Percentiles rank a stretch among this genome's conserved stretches.
phyloP scores from a whole-genome alignment of 2,797 vertebrate species.

The Oreochromis grahami region DNA sequence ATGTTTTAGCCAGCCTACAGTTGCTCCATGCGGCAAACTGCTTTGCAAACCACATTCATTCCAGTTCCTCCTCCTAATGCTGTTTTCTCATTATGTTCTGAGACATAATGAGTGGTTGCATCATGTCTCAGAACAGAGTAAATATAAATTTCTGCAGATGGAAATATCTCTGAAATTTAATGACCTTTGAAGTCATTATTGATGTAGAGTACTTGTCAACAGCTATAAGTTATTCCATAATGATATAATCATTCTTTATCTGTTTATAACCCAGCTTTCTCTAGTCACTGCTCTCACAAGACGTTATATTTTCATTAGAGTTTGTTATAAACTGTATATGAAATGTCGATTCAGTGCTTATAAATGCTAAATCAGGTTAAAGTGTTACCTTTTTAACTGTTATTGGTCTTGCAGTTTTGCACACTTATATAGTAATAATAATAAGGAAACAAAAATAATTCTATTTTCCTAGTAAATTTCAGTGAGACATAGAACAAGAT shows the following conservation, averaged over 20 bases:
- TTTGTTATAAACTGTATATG: background rate
- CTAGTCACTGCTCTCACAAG: background rate
- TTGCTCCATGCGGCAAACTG: background rate
- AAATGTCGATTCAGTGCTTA: background rate
- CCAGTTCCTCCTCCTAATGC: background rate
- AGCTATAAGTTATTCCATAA: background rate
- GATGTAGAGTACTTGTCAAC: background rate
- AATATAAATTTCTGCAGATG: background rate
- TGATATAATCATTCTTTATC: background rate
- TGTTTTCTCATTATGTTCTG: background rate
- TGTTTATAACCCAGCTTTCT: background rate
- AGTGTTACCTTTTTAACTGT: conserved; percentile 2
- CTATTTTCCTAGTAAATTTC: conserved; percentile 59
- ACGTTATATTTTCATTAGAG: background rate
- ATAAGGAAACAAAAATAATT: conserved; percentile 33
- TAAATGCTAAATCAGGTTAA: background rate
- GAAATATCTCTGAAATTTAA: background rate
- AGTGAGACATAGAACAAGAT: conserved; percentile 41
- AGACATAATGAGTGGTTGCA: background rate
- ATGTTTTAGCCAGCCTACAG: background rate
- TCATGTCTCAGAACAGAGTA: background rate
- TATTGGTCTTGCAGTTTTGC: conserved; percentile 56
- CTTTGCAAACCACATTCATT: background rate
- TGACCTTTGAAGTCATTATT: background rate
- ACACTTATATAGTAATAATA: conserved; percentile 43